Base-by-base conservation (phyloP, 2,113 vertebrate species). In the Suricata suricatta region DNA sequence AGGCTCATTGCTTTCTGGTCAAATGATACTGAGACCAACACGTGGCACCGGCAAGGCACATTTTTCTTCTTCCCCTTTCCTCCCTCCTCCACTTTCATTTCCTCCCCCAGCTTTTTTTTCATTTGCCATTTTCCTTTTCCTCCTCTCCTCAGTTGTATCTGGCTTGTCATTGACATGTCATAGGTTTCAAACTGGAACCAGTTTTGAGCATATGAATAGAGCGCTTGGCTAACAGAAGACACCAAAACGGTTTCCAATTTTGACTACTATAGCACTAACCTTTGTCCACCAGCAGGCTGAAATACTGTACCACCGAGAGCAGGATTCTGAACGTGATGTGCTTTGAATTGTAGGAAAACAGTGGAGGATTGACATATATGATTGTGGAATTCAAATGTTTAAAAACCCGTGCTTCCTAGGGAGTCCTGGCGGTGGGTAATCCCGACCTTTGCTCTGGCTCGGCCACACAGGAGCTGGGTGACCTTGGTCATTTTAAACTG, bases 11-110 rank as follows among this genome's bases (percentile, higher is more conserved):
- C 35, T 82, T 76, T 80, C 83, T 35, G 31, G 23, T 79, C 7
- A 7, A 0, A 35, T 0, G 7, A n/a, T 27, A 5, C 27, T 4
- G 1, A 50, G 4, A 9, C n/a, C 7, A 0, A n/a, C 44, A 11
- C 1, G 1, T 7, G 10, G 13, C 1, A 3, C 27, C 35, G 31
- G 52, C 17, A 29, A 38, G 57, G 3, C 60, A 3, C 27, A 1
- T 2, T 7, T 33, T 52, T 29, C 27, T 25, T 31, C 33, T 5
- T 19, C 1, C 25, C 47, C 57, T 47, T 19, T 7, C 57, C n/a
- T 25, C 50, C n/a, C 14, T 44, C 47, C 29, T 35, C 60, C 41
- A 0, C n/a, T 16, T 1, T 41, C 33, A 54, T 44, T 35, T 10
- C 11, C 25, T 23, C 14, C 7, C 12, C 17, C 50, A 27, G 7